A percentile compares a stretch with the other conserved stretches of the same genome.
phyloP scores from a whole-genome alignment of 1,140 invertebrate genomes.

The Neodiprion virginianus region DNA sequence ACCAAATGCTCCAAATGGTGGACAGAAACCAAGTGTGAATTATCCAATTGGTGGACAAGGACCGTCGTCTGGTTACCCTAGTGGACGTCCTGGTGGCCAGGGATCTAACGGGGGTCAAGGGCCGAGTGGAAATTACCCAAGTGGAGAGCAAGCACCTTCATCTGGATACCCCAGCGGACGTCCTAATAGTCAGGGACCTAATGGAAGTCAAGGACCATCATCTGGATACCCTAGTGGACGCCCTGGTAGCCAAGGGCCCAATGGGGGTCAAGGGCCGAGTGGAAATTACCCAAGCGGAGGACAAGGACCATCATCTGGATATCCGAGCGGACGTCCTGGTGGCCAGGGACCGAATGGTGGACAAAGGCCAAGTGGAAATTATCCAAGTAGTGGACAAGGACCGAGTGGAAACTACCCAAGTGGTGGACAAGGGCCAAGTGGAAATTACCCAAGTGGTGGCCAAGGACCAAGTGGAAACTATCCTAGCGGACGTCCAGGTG shows the following conservation, averaged over 20 bases:
- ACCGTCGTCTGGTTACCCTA: slow-evolving; percentile 28
- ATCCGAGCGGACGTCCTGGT: slow-evolving; percentile 42
- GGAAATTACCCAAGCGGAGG: slow-evolving; percentile 30
- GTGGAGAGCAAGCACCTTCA: slow-evolving; percentile 25
- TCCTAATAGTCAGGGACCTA: slow-evolving; percentile 29
- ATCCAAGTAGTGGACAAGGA: slow-evolving; percentile 21
- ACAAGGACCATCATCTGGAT: slow-evolving; percentile 39
- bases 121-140: slow-evolving; percentile 24
- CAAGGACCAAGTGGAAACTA: slow-evolving; percentile 34
- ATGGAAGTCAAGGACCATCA: slow-evolving; percentile 42
- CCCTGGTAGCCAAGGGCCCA: slow-evolving; percentile 32
- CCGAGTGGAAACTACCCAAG: slow-evolving; percentile 20
- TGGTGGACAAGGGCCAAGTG: slow-evolving; percentile 24
- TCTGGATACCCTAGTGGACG: slow-evolving; percentile 44
- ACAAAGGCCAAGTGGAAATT: slow-evolving; percentile 31
- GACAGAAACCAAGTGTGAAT: slow-evolving; percentile 18
- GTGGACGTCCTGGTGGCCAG: slow-evolving; percentile 27
- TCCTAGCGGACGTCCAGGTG: slow-evolving; percentile 38
- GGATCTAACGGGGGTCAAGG: slow-evolving; percentile 18
- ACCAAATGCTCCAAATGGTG: slow-evolving; percentile 20
- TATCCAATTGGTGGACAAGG: slow-evolving; percentile 15
- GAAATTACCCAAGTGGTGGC: slow-evolving; percentile 9
- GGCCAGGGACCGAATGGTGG: slow-evolving; percentile 30
- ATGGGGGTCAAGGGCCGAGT: slow-evolving; percentile 26
- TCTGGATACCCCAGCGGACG: not conserved